Evolutionary conservation across 2,888 invertebrate species (phyloP).

Genomic region (Autographa pulchrina): DNA sequence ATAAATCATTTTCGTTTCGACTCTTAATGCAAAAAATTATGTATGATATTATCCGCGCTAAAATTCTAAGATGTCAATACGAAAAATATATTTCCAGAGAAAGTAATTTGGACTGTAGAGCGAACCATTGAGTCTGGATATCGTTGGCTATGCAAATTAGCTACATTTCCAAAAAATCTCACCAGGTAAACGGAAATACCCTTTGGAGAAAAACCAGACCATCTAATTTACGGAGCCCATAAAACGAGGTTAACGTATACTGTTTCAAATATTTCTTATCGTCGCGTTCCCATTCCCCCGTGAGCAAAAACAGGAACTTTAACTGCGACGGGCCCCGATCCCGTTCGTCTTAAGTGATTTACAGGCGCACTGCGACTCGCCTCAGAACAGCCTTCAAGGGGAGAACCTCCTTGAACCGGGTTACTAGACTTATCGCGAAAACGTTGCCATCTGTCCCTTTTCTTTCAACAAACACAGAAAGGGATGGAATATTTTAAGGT

Average conservation of each 20-base stretch:
- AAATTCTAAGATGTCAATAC: background rate
- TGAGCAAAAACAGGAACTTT: constrained; percentile 83
- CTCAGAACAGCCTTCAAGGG: constrained; percentile 70
- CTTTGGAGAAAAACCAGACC: constrained; percentile 48
- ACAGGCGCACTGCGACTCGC: constrained; percentile 81
- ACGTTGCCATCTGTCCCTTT: constrained; percentile 69
- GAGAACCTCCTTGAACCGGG: constrained; percentile 73
- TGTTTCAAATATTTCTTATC: constrained; percentile 81
- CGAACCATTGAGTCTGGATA: constrained; percentile 30
- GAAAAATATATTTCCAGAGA: background rate
- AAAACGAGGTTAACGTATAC: constrained; percentile 70
- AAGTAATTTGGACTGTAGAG: background rate
- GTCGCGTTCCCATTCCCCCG: constrained; percentile 72
- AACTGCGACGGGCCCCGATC: constrained; percentile 73
- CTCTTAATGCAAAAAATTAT: too few relatives aligned
- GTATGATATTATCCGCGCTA: too few relatives aligned
- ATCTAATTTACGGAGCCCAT: constrained; percentile 58
- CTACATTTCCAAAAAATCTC: constrained; percentile 50
- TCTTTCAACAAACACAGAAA: constrained; percentile 62
- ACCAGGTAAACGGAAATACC: constrained; percentile 41
- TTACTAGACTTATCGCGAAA: constrained; percentile 75
- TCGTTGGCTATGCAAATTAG: constrained; percentile 35
- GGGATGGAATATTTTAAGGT: constrained; percentile 73
- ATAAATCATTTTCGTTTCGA: too few relatives aligned
- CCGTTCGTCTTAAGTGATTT: constrained; percentile 86